These are phyloP conservation scores for Telenomus remus DNA, from an alignment of 1,140 invertebrate genomes.

Conservation along the genomic window DNA sequence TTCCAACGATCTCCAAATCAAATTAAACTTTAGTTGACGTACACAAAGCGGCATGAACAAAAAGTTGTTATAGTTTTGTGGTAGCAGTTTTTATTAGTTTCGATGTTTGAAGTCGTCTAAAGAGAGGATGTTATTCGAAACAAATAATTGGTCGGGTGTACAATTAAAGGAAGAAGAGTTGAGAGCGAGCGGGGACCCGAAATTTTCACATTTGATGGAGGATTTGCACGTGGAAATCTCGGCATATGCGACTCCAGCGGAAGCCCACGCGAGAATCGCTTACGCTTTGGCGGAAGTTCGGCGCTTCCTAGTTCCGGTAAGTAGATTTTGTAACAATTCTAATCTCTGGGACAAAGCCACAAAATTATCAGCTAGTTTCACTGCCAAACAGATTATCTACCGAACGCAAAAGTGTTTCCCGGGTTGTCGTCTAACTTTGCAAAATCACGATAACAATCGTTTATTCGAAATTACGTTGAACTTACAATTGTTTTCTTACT, in stretches of 20 bases:
- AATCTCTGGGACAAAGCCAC: conserved; percentile 28
- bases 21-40: too few species aligned
- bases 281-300: conserved; percentile 89
- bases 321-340: conserved; percentile 39
- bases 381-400: not conserved
- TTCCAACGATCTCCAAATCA: too few species aligned
- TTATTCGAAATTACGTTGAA: too few species aligned
- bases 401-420: conserved; percentile 3
- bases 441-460: not conserved
- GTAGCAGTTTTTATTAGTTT: too few species aligned
- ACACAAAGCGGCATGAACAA: too few species aligned
- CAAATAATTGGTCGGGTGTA: too few species aligned
- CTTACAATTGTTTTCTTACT: too few species aligned
- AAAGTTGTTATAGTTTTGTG: too few species aligned
- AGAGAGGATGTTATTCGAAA: too few species aligned
- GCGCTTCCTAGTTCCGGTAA: conserved; percentile 80
- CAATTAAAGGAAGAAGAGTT: conserved; percentile 88
- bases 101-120: too few species aligned
- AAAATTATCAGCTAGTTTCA: conserved; percentile 28
- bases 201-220: conserved; percentile 93
- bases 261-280: conserved; percentile 92
- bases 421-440: not conserved
- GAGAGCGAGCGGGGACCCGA: conserved; percentile 89
- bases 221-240: conserved; percentile 96
- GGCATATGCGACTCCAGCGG: conserved; percentile 91